A percentile compares a stretch with the other conserved stretches of the same genome.
Evolutionary conservation across 2,888 invertebrate genomes (phyloP).

Genomic region (Pachycephus smyrnensis): DNA sequence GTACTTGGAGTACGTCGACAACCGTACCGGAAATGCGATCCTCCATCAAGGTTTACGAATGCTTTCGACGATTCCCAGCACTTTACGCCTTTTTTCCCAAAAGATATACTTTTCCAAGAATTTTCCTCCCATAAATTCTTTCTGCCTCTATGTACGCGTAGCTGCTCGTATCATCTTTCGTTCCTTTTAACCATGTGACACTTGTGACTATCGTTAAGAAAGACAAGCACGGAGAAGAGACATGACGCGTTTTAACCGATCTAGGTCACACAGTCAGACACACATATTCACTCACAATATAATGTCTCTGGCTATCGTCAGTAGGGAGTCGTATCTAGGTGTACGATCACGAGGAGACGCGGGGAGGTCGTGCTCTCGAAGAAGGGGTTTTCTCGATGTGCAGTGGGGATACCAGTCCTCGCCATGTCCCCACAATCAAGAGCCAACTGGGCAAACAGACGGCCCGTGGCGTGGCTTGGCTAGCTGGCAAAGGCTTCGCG

Average conservation of each 20-base stretch:
- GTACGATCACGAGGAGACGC: background rate
- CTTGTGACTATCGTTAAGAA: background rate
- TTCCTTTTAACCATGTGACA: background rate
- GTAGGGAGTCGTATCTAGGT: background rate
- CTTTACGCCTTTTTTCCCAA: background rate
- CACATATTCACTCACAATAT: background rate
- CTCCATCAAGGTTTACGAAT: constrained; percentile 10
- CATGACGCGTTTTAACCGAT: background rate
- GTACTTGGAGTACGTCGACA: constrained; percentile 44
- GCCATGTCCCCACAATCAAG: constrained; percentile 33
- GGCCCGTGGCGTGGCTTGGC: constrained; percentile 26
- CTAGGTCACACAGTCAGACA: background rate
- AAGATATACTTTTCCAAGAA: background rate
- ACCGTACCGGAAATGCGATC: constrained; percentile 41
- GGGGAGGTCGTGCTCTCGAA: background rate
- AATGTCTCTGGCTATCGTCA: background rate
- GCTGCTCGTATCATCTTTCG: background rate
- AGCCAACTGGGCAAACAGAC: constrained; percentile 39
- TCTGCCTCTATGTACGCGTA: background rate
- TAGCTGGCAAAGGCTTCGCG: constrained; percentile 4
- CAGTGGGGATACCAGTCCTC: background rate
- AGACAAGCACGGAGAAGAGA: background rate
- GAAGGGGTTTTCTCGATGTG: background rate
- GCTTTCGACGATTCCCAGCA: too few relatives aligned
- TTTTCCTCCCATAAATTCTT: background rate